Percentiles rank a stretch among this genome's conserved stretches.
These are phyloP conservation scores for Argyrosomus japonicus DNA, from an alignment of 2,113 vertebrate genomes.

Conservation along the genomic window DNA sequence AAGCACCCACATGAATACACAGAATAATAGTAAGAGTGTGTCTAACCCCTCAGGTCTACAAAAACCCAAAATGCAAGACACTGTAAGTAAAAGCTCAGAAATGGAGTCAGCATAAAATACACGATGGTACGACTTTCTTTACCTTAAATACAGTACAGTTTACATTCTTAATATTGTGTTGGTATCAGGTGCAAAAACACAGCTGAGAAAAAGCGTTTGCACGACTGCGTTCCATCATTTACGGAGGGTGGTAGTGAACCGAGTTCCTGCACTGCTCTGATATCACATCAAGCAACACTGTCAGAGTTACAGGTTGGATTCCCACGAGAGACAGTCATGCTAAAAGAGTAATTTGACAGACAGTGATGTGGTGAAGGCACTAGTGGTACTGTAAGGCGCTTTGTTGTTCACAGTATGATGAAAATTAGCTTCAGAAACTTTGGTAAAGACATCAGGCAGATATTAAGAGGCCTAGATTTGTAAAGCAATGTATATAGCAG, in stretches of 20 bases:
- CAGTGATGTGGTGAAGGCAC: constrained; percentile 1
- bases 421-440: constrained; percentile 48
- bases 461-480: constrained; percentile 2
- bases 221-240: not conserved
- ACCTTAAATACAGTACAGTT: not conserved
- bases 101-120: not conserved
- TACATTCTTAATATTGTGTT: not conserved
- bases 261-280: constrained; percentile 11
- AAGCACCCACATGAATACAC: not conserved
- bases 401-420: constrained; percentile 21
- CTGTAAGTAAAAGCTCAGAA: not conserved
- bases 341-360: not conserved
- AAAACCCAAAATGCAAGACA: not conserved
- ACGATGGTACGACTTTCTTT: not conserved
- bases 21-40: not conserved
- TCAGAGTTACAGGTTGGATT: not conserved
- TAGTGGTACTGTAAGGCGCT: not conserved
- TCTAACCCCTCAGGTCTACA: not conserved
- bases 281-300: not conserved
- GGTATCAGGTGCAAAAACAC: not conserved
- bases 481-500: not conserved
- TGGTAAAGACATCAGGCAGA: constrained; percentile 42
- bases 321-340: not conserved
- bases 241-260: not conserved
- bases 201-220: not conserved